A percentile compares a stretch with the other conserved stretches of the same genome.
Conservation (phyloP, 2,113 vertebrate genomes). For the Syrrhaptes paradoxus region DNA sequence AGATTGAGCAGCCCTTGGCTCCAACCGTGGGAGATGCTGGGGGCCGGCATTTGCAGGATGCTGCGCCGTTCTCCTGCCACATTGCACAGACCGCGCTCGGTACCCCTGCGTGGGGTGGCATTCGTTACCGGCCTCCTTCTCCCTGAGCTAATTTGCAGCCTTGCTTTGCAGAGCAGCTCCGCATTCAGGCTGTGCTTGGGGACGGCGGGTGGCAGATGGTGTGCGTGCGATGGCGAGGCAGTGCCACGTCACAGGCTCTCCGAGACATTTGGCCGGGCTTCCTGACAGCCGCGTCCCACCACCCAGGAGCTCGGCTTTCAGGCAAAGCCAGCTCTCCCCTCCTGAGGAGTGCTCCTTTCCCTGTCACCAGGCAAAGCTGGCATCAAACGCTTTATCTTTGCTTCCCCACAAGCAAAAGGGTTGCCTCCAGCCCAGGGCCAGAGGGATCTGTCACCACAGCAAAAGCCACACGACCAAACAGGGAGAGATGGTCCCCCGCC, state of each 20-base stretch:
- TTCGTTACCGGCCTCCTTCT: not conserved
- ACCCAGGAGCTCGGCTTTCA: constrained; percentile 1
- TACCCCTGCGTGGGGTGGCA: not conserved
- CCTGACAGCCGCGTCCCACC: constrained; percentile 19
- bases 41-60: not conserved
- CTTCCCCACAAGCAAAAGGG: not conserved
- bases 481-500: not conserved
- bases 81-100: accelerated
- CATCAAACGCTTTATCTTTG: not conserved
- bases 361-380: accelerated
- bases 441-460: not conserved
- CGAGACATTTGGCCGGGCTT: constrained; percentile 36
- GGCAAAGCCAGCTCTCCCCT: not conserved
- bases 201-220: constrained; percentile 37
- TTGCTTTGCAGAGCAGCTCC: not conserved
- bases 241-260: constrained; percentile 33
- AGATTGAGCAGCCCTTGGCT: not conserved
- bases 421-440: not conserved
- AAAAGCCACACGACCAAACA: accelerated
- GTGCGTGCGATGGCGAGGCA: not conserved
- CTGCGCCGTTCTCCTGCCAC: not conserved
- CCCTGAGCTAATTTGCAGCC: not conserved
- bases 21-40: accelerated
- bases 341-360: not conserved
- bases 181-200: not conserved